Percentiles rank a stretch among this genome's conserved stretches.
Conservation (phyloP, 2,888 invertebrate species). For the Cinara cedri region DNA sequence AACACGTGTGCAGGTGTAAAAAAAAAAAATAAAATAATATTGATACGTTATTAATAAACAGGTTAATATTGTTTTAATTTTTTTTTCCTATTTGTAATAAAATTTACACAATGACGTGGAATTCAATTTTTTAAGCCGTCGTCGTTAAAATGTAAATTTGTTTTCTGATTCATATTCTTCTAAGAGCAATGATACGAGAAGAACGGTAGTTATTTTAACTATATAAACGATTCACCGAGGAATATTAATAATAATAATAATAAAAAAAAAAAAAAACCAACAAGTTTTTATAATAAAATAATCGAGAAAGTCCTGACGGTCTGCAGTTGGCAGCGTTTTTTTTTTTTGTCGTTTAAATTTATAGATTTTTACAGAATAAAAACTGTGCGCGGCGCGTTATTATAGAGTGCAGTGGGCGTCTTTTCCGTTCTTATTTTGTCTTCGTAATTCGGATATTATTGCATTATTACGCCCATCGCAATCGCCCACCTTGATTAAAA, state of each 20-base stretch:
- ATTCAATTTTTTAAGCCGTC: too few species aligned
- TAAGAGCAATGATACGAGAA: too few species aligned
- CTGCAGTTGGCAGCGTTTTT: slow-evolving; percentile 44
- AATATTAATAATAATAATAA: background rate
- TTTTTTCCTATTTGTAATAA: too few species aligned
- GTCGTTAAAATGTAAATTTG: too few species aligned
- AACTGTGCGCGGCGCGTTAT: slow-evolving; percentile 24
- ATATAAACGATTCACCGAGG: background rate
- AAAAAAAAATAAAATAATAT: background rate
- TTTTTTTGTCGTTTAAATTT: slow-evolving; percentile 46
- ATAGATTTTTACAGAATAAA: slow-evolving; percentile 51
- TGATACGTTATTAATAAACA: too few species aligned
- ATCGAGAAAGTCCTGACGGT: slow-evolving; percentile 24
- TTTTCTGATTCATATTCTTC: too few species aligned
- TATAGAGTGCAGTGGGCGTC: slow-evolving; percentile 47
- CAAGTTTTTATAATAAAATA: too few species aligned
- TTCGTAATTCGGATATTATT: slow-evolving; percentile 57
- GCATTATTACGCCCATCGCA: slow-evolving; percentile 52
- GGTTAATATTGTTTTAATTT: too few species aligned
- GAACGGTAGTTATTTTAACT: too few species aligned
- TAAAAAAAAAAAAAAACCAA: background rate
- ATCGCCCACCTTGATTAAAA: slow-evolving; percentile 53
- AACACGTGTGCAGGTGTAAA: background rate
- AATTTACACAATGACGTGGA: too few species aligned
- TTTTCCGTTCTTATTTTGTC: slow-evolving; percentile 55